These are phyloP conservation scores for Tangara arthus DNA, from an alignment of 2,797 vertebrate genomes.

Conservation along the genomic window DNA sequence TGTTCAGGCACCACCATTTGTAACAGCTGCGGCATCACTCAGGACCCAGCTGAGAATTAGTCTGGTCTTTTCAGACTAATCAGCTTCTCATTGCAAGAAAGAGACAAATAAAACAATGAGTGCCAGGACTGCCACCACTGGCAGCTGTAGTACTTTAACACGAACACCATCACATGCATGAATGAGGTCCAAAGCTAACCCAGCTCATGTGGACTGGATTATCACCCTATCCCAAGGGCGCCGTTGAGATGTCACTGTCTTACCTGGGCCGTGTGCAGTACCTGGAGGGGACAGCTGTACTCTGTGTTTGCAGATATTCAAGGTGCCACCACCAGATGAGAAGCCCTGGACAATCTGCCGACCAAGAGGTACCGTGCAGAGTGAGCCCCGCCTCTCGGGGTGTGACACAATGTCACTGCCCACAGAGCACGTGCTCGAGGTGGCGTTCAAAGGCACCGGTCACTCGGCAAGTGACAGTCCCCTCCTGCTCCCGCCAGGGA, in stretches of 20 bases:
- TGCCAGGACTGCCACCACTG: neutral
- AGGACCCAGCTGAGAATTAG: neutral
- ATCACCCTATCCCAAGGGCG: accelerated
- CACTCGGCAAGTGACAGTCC: accelerated
- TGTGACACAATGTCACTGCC: neutral
- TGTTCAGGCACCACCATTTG: neutral
- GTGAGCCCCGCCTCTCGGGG: accelerated
- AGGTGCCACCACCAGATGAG: accelerated
- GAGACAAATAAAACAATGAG: neutral
- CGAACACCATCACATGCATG: accelerated
- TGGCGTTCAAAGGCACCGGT: neutral
- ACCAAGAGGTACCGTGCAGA: accelerated
- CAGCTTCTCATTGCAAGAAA: neutral
- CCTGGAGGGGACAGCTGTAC: accelerated
- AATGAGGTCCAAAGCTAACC: neutral
- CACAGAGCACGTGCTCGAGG: neutral
- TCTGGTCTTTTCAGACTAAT: neutral
- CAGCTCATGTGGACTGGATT: accelerated
- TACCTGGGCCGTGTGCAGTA: accelerated
- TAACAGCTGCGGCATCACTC: neutral
- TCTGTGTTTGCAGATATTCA: accelerated
- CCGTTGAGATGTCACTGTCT: neutral
- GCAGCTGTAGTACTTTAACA: neutral
- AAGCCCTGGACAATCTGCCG: accelerated
- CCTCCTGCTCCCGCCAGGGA: neutral